Evolutionary conservation across 2,113 vertebrate genomes (phyloP), one percentile per base, ranked within the genome.

Genomic region (Mesocricetus auratus): DNA sequence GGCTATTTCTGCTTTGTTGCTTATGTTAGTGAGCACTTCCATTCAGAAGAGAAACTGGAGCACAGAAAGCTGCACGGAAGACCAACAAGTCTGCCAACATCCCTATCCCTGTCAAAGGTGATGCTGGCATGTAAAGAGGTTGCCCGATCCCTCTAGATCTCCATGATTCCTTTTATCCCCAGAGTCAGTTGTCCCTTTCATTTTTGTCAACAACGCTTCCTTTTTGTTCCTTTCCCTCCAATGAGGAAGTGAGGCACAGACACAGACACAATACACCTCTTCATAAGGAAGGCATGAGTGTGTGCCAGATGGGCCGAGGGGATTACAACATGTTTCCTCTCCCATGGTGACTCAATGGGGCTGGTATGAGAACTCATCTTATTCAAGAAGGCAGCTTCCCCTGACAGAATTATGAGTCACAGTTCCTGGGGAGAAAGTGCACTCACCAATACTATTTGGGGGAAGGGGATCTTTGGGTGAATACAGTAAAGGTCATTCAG

Each of bases 301-400:
- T 33, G 94, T 97, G 98, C 98, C 98, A 98, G 97, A 97, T 96
- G 97, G 98, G 96, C 97, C 36, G 95, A 1, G 87, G 97, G 97
- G 92, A 97, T 98, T 98, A 98, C 98, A 98, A 94, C 98, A 98
- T 97, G 98, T 97, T 99, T 98, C 98, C 98, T 98, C 97, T 96
- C 97, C 97, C 90, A 92, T 93, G 96, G 96, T 98, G 98, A 98
- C 98, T 98, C 98, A 98, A 96, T 97, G 97, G 95, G 95, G 96
- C 0, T 95, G 83, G 97, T 97, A 98, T 98, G 97, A 98, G 96
- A 98, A 96, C 96, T 98, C 47, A 95, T 97, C 97, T 98, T 96
- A 98, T 98, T 98, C 92, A 36, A 97, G 88, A 97, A 97, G 95
- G 91, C 97, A 95, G 94, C 93, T 79, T 97, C 97, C 96, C 95